Evolutionary conservation across 2,888 invertebrate species (phyloP).

Genomic region (Rhagium mordax): DNA sequence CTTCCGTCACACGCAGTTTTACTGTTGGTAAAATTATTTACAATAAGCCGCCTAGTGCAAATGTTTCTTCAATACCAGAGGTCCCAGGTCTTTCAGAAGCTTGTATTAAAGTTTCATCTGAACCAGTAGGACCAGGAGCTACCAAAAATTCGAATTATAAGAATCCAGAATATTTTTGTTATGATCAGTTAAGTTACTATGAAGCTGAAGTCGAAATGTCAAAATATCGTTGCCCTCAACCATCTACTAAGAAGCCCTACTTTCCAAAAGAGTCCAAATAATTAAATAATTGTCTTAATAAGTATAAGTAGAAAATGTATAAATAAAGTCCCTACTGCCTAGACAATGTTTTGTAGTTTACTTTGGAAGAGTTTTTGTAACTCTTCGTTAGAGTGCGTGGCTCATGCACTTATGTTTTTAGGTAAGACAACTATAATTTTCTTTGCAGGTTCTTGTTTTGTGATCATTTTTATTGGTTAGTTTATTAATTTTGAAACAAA

Average conservation of each 20-base stretch:
- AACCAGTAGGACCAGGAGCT: constrained; percentile 82
- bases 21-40: constrained; percentile 60
- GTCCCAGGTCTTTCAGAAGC: constrained; percentile 79
- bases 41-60: constrained; percentile 51
- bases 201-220: constrained; percentile 91
- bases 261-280: constrained; percentile 32
- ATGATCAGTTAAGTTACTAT: constrained; percentile 82
- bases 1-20: constrained; percentile 55
- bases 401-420: too few species aligned
- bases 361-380: neutral
- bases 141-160: constrained; percentile 79
- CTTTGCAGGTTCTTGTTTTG: too few species aligned
- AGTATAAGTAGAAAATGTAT: neutral
- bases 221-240: constrained; percentile 85
- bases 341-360: neutral
- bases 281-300: neutral
- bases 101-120: constrained; percentile 72
- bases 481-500: too few species aligned
- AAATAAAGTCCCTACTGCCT: neutral
- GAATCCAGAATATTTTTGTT: constrained; percentile 91
- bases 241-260: constrained; percentile 71
- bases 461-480: too few species aligned
- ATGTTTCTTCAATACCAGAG: constrained; percentile 58
- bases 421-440: too few species aligned
- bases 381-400: too few species aligned